Evolutionary conservation across 2,797 vertebrate genomes (phyloP), one percentile per base, ranked within the genome.

Genomic region (Poeciliopsis paucimaculata): DNA sequence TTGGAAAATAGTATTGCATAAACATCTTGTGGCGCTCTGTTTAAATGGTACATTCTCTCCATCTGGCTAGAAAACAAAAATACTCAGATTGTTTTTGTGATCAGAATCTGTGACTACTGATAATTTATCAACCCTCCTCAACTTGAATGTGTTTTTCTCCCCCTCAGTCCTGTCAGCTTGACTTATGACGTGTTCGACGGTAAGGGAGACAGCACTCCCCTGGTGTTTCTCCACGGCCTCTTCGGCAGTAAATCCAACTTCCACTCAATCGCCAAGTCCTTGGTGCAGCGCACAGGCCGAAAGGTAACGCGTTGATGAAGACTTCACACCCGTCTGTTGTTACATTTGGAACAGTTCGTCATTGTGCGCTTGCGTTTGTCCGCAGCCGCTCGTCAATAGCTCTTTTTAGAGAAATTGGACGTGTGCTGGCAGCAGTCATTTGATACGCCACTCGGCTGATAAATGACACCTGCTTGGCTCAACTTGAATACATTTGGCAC

Each of bases 161-260:
- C 68, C 77, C 41, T 68, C 92, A 98, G 98, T 39, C 91, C 96
- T 0, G 94, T 98, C 84, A 96, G 88, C 55, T 84, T 99, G 84
- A 95, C 96, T 53, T 97, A 99, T 43, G 93, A 92, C 2, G 96
- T 97, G 79, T 94, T 97, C 20, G 96, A 97, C 18, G 97, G 96
- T 28, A 95, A 89, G 34, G 94, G 89, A 9, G 89, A 95, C 3
- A 94, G 83, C 71, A 94, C 94, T 1, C 97, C 98, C 20, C 87
- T 99, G 3, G 94, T 99, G 82, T 96, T 99, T 82, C 96, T 99
- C 5, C 98, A 99, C 0, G 98, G 98, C n/a, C 95, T 99, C 51
- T 98, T 99, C 84, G 98, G 98, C 75, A 97, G 96, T 94, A 97
- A 95, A 83, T 93, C 95, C 55, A 99, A 98, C 93, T 98, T 99